phyloP scores from a whole-genome alignment of 2,113 vertebrate species.

The Alexandromys fortis region DNA sequence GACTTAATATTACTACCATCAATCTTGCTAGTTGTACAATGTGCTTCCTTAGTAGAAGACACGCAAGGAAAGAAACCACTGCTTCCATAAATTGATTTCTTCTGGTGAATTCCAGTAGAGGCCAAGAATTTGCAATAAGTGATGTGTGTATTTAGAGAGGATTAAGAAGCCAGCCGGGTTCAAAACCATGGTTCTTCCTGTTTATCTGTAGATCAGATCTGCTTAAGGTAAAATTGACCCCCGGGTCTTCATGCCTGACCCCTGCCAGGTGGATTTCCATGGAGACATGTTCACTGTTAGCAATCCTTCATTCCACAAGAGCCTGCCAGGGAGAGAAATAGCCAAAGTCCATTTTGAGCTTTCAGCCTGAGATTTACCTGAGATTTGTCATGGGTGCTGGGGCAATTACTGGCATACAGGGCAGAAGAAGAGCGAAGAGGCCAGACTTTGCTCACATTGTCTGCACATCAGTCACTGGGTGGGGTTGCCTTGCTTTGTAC shows the following conservation, averaged over 20 bases:
- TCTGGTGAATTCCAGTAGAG: conserved; percentile 57
- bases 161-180: conserved; percentile 64
- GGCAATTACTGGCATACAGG: conserved; percentile 31
- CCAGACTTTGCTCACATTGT: background rate
- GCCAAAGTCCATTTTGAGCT: conserved; percentile 70
- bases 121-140: conserved; percentile 64
- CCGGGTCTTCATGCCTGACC: conserved; percentile 19
- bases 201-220: conserved; percentile 64
- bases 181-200: conserved; percentile 48
- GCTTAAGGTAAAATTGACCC: conserved; percentile 55
- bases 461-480: background rate
- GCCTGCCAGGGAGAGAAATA: conserved; percentile 76
- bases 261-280: conserved; percentile 42
- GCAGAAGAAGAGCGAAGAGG: background rate
- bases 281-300: background rate
- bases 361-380: conserved; percentile 59
- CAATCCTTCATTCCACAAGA: conserved; percentile 31
- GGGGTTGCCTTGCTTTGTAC: background rate
- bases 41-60: conserved; percentile 65
- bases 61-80: conserved; percentile 65
- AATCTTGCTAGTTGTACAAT: conserved; percentile 37
- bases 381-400: conserved; percentile 37
- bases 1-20: conserved; percentile 58
- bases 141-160: conserved; percentile 61
- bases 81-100: conserved; percentile 68